Evolutionary conservation across 1,140 invertebrate species (phyloP).

Genomic region (Drosophila ironensis): DNA sequence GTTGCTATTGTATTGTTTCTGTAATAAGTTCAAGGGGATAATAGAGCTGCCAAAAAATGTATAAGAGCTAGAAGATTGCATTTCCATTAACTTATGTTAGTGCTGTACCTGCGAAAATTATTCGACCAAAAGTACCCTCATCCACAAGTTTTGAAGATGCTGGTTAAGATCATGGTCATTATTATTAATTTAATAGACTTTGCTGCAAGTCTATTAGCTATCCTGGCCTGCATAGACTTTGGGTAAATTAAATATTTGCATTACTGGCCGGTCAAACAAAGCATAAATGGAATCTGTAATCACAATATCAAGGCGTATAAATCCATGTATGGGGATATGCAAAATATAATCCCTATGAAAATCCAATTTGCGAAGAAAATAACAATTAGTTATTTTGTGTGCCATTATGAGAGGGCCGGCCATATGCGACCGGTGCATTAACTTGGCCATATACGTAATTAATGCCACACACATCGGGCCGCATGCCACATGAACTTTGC

Average conservation of each 20-base stretch:
- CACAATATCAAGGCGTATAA: constrained; percentile 33
- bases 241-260: constrained; percentile 7
- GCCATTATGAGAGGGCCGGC: constrained; percentile 35
- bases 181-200: constrained; percentile 37
- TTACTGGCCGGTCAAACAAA: neutral
- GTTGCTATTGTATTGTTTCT: no score
- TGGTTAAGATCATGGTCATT: constrained; percentile 11
- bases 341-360: constrained; percentile 60
- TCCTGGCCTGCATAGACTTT: neutral
- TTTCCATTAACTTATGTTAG: no score
- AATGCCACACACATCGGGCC: constrained; percentile 25
- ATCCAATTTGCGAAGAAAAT: constrained; percentile 76
- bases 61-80: no score
- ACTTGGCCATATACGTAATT: constrained; percentile 57
- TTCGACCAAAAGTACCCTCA: no score
- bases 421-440: constrained; percentile 63
- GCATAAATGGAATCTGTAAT: constrained; percentile 15
- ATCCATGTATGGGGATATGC: neutral
- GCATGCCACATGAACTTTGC: constrained; percentile 8
- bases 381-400: constrained; percentile 66
- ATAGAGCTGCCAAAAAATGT: no score
- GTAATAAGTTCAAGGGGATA: no score
- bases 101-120: no score
- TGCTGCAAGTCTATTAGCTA: constrained; percentile 8
- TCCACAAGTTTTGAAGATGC: no score